Base-by-base conservation (phyloP, 2,888 invertebrate species). In the Bugula neritina region DNA sequence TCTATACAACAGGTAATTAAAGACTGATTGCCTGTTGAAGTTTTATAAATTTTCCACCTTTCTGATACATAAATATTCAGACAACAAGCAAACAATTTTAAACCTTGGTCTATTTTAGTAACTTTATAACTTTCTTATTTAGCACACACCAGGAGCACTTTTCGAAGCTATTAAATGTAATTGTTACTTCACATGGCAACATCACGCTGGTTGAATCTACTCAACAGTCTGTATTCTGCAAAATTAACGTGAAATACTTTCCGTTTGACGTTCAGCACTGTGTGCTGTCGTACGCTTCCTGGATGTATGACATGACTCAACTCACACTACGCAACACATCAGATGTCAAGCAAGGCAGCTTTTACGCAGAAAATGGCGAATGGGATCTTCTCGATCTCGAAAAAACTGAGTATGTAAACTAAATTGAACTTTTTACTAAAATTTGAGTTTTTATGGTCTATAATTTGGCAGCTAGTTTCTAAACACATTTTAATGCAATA, bases 121-220 rank as follows among this genome's bases (percentile, higher is more conserved):
- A n/a, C n/a, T n/a, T n/a, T n/a, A n/a, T n/a, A n/a, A n/a, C n/a
- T n/a, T n/a, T n/a, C n/a, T n/a, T n/a, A 10, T 43, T 17, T 43
- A 43, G 43, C 43, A 43, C 43, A 43, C 43, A 43, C 17, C 10
- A 43, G 17, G 43, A 17, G 17, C 10, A 43, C 5, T 5, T 5
- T 43, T 10, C 5, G 43, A 43, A 43, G 17, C 10, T 10, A 10
- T 10, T 43, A 23, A 80, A 87, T 72, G 87, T 87, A 0, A 85
- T 87, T 79, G 84, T 87, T n/a, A 82, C 83, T 72, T 80, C 81
- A 74, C 84, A 85, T 74, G 88, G 88, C 1, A 84, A 84, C 34
- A 86, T 88, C 0, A 85, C 86, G 74, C 88, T 87, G 87, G 87
- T 87, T 1, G 87, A 87, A 5, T 87, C 87, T 34, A 86, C 87